These are phyloP conservation scores for Danaus chrysippus DNA, from an alignment of 2,888 invertebrate genomes.

Conservation along the genomic window DNA sequence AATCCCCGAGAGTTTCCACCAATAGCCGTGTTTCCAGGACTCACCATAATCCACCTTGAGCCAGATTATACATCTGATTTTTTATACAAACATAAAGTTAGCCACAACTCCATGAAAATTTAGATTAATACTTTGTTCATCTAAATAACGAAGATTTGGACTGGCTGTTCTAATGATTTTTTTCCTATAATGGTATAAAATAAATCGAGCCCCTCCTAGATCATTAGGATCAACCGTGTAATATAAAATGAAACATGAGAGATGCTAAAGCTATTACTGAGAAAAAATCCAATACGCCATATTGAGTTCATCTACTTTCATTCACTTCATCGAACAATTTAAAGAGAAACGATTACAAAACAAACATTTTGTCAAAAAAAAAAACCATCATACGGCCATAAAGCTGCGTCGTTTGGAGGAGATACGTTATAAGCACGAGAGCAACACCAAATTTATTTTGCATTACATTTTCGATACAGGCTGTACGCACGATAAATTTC, in stretches of 20 bases:
- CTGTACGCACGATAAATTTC: conserved; percentile 25
- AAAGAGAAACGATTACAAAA: conserved; percentile 25
- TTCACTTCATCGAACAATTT: neutral
- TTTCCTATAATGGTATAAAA: neutral
- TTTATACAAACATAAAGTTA: conserved; percentile 15
- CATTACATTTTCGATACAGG: conserved; percentile 22
- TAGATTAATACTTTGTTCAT: conserved; percentile 9
- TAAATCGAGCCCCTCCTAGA: neutral
- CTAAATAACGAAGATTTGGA: conserved; percentile 26
- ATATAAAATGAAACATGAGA: neutral
- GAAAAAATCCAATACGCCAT: too few species aligned
- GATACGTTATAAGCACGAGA: conserved; percentile 25
- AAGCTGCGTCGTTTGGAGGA: conserved; percentile 9
- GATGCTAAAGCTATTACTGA: too few species aligned
- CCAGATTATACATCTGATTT: conserved; percentile 28
- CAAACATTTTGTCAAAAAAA: conserved; percentile 6
- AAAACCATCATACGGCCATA: conserved; percentile 3
- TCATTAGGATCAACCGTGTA: neutral
- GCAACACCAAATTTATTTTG: conserved; percentile 23
- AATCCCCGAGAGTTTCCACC: conserved; percentile 16
- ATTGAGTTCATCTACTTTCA: too few species aligned
- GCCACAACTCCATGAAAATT: conserved; percentile 4
- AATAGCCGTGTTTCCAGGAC: conserved; percentile 8
- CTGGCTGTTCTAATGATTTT: neutral
- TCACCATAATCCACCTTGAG: conserved; percentile 15